Conservation (phyloP, 2,113 vertebrate genomes). For the Pitta sordida region DNA sequence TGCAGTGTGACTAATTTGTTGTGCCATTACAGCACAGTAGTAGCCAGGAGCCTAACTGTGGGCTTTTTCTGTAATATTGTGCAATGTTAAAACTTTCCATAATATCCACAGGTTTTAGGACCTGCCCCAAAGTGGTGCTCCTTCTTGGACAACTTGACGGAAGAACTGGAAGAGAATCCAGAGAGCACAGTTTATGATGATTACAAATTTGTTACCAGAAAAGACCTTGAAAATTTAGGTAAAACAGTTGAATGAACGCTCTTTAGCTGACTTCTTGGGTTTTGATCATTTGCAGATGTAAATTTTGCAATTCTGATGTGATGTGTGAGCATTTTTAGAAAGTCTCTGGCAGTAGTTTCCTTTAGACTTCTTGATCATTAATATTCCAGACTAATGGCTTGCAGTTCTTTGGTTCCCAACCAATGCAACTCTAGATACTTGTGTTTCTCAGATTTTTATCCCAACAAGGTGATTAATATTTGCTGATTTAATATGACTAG, state of each 20-base stretch:
- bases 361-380: background rate
- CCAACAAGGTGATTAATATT: background rate
- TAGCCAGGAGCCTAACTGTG: background rate
- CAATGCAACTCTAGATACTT: background rate
- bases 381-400: background rate
- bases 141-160: conserved; percentile 94
- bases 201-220: conserved; percentile 96
- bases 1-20: background rate
- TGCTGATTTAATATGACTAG: background rate
- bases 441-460: background rate
- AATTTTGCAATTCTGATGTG: background rate
- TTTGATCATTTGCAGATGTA: background rate
- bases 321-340: background rate
- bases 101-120: conserved; percentile 82
- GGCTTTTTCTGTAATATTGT: background rate
- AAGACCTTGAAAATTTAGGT: conserved; percentile 95
- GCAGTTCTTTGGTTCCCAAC: background rate
- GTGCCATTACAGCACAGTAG: background rate
- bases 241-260: conserved; percentile 17
- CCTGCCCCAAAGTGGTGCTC: conserved; percentile 97
- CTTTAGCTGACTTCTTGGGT: background rate
- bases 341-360: background rate
- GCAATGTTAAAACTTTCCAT: background rate
- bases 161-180: conserved; percentile 95
- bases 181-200: conserved; percentile 96